These are phyloP conservation scores for Aplochiton taeniatus DNA, from an alignment of 2,797 vertebrate genomes.

Conservation along the genomic window DNA sequence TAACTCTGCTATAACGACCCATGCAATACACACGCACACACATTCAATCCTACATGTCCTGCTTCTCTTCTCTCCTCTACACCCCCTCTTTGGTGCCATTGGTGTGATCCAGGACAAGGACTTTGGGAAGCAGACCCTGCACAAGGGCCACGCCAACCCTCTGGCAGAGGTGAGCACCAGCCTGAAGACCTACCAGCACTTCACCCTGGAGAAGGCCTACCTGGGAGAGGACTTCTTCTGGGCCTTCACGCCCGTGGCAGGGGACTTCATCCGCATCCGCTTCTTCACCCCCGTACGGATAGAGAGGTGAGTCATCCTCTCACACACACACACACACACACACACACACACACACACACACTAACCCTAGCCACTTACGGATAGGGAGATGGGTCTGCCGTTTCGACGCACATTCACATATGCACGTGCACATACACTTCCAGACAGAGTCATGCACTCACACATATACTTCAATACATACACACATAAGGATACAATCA, in stretches of 20 bases:
- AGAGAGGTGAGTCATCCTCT: conserved; percentile 79
- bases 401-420: conserved; percentile 1
- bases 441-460: no score
- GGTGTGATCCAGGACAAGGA: conserved; percentile 86
- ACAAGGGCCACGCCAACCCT: conserved; percentile 94
- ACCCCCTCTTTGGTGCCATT: neutral
- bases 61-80: neutral
- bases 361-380: no score
- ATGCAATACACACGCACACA: no score
- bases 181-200: conserved; percentile 98
- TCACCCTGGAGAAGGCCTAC: conserved; percentile 97
- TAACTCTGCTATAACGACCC: no score
- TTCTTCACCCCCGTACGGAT: conserved; percentile 95
- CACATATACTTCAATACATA: no score
- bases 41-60: no score
- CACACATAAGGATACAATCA: no score
- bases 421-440: neutral
- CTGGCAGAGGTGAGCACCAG: conserved; percentile 96
- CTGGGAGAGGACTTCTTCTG: conserved; percentile 97
- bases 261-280: conserved; percentile 94
- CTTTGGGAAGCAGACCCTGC: conserved; percentile 92
- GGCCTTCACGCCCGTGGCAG: conserved; percentile 93
- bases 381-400: no score
- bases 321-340: neutral
- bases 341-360: conserved; percentile 3